A percentile compares a stretch with the other conserved stretches of the same genome.
Conservation (phyloP, 2,113 vertebrate genomes). For the Peromyscus polionotus region DNA sequence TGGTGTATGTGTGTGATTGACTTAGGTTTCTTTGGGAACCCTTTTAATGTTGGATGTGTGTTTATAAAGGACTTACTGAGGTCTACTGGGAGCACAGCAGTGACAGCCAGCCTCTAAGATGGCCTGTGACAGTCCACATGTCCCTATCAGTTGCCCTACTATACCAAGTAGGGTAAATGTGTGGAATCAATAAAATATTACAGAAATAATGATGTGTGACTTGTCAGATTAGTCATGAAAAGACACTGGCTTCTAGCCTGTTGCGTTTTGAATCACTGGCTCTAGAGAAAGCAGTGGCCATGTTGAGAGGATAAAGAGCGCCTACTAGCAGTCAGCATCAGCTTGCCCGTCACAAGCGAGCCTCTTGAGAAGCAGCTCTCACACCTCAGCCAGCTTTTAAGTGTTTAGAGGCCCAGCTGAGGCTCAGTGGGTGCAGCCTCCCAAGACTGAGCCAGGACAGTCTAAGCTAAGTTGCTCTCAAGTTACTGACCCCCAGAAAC, state of each 20-base stretch:
- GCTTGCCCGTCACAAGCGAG: too few species aligned
- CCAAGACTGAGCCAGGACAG: neutral
- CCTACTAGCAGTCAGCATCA: neutral
- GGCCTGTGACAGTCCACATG: neutral
- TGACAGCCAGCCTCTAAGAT: neutral
- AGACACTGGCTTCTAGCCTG: neutral
- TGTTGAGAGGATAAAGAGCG: neutral
- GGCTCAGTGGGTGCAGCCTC: neutral
- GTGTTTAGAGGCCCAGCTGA: neutral
- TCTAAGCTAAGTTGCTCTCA: neutral
- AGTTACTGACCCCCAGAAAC: neutral
- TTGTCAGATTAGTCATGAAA: neutral
- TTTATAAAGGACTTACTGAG: neutral
- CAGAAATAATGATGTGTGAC: neutral
- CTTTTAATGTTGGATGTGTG: neutral
- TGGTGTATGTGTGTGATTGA: neutral
- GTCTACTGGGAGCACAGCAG: neutral
- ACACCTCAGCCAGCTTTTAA: neutral
- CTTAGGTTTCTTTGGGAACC: neutral
- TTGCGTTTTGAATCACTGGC: neutral
- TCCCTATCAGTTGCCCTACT: neutral
- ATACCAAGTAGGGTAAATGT: neutral
- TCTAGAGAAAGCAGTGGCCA: neutral
- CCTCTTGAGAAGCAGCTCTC: neutral
- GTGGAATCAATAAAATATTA: neutral